A percentile compares a stretch with the other conserved stretches of the same genome.
These are phyloP conservation scores for Acinonyx jubatus DNA, from an alignment of 2,113 vertebrate species.

Conservation along the genomic window DNA sequence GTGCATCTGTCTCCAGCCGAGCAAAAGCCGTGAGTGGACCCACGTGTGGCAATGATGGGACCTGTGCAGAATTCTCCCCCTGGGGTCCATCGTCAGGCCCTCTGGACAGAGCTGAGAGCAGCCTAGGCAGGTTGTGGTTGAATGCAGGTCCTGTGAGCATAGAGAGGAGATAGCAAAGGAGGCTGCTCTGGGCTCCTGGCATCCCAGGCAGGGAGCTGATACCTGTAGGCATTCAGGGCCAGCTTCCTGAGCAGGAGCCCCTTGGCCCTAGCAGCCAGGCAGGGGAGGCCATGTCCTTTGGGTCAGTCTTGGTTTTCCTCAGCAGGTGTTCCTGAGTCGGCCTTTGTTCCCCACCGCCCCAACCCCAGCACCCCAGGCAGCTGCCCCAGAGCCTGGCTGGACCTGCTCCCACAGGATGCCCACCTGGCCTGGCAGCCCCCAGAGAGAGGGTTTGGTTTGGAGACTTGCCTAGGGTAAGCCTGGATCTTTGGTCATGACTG, in stretches of 20 bases:
- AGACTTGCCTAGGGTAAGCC: neutral
- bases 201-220: neutral
- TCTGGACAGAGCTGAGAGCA: neutral
- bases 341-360: neutral
- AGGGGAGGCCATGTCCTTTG: neutral
- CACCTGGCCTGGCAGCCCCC: neutral
- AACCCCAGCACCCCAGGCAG: neutral
- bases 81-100: neutral
- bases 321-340: neutral
- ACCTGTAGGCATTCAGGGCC: neutral
- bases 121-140: neutral
- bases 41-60: fast-evolving
- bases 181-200: neutral
- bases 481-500: neutral
- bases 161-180: neutral
- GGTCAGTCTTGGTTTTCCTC: neutral
- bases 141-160: neutral
- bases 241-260: neutral
- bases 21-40: neutral
- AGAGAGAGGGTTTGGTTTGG: neutral
- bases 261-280: neutral
- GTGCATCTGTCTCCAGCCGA: neutral
- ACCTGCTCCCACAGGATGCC: neutral
- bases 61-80: neutral
- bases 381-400: neutral